A percentile compares a stretch with the other conserved stretches of the same genome.
phyloP scores from a whole-genome alignment of 1,140 invertebrate species.

The Magallana gigas region DNA sequence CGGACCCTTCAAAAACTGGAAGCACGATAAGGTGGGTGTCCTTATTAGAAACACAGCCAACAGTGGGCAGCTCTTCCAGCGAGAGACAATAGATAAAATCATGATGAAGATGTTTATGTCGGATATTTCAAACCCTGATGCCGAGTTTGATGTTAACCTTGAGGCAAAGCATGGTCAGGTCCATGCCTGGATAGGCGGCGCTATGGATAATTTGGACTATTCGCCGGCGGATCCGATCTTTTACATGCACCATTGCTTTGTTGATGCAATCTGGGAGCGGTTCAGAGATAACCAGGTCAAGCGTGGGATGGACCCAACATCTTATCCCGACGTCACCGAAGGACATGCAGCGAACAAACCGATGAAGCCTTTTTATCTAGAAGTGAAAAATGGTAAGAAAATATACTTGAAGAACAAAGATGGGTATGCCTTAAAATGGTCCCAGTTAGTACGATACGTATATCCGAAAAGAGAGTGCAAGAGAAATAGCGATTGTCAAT shows the following conservation, averaged over 20 bases:
- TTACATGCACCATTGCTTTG: conserved; percentile 78
- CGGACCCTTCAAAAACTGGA: conserved; percentile 73
- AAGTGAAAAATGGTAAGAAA: conserved; percentile 5
- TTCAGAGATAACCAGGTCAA: conserved; percentile 63
- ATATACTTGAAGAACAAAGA: conserved; percentile 10
- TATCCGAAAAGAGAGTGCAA: not conserved
- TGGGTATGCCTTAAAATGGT: conserved; percentile 13
- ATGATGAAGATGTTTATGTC: conserved; percentile 39
- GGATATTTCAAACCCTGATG: conserved; percentile 50
- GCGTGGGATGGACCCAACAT: conserved; percentile 50
- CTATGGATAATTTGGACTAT: conserved; percentile 65
- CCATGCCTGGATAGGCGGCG: conserved; percentile 69
- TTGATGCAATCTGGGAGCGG: conserved; percentile 74
- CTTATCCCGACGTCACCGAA: not conserved
- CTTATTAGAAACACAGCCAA: conserved; percentile 54
- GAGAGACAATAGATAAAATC: conserved; percentile 35
- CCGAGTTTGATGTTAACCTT: conserved; percentile 57
- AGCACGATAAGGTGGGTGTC: conserved; percentile 32
- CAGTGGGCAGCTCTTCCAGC: conserved; percentile 31
- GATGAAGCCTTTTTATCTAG: conserved; percentile 17
- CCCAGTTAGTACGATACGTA: not conserved
- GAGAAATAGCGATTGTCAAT: not conserved
- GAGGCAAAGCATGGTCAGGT: conserved; percentile 66
- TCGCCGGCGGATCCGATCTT: conserved; percentile 77
- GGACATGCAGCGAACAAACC: not conserved